phyloP scores from a whole-genome alignment of 1,140 invertebrate species.

The Cataglyphis hispanica region DNA sequence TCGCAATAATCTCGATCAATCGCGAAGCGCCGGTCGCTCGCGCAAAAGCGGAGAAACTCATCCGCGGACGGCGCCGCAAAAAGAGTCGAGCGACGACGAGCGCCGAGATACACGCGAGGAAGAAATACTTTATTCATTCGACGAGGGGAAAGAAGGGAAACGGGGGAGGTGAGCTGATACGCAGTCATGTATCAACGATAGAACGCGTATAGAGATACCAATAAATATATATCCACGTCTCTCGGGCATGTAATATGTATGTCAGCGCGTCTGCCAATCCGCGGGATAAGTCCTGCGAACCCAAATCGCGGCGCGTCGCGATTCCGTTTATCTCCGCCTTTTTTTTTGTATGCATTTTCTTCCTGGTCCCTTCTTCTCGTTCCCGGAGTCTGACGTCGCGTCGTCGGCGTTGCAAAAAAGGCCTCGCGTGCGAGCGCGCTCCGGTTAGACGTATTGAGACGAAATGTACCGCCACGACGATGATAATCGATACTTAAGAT shows the following conservation, averaged over 20 bases:
- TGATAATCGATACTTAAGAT: constrained; percentile 69
- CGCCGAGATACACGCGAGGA: constrained; percentile 66
- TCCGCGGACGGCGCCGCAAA: constrained; percentile 66
- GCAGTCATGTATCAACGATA: constrained; percentile 78
- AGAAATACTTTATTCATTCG: constrained; percentile 81
- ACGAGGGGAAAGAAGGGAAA: constrained; percentile 29
- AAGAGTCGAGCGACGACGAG: constrained; percentile 58
- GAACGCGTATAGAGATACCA: constrained; percentile 81
- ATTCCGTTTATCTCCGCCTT: constrained; percentile 16
- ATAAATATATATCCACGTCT: constrained; percentile 84
- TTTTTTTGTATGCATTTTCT: constrained; percentile 19
- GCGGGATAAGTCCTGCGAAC: constrained; percentile 74
- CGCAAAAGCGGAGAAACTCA: constrained; percentile 71
- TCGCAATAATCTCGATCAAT: constrained; percentile 80
- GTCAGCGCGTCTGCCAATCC: constrained; percentile 78
- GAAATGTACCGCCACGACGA: constrained; percentile 68
- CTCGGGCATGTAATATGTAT: constrained; percentile 84
- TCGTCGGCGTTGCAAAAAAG: constrained; percentile 69
- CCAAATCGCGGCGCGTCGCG: constrained; percentile 65
- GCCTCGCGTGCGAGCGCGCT: constrained; percentile 59
- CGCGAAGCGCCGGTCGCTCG: constrained; percentile 59
- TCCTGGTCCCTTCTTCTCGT: constrained; percentile 49
- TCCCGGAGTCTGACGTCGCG: constrained; percentile 56
- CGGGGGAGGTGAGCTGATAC: constrained; percentile 53
- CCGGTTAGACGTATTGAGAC: constrained; percentile 78